Conservation (phyloP, 1,140 invertebrate species). For the Archegozetes longisetosus region DNA sequence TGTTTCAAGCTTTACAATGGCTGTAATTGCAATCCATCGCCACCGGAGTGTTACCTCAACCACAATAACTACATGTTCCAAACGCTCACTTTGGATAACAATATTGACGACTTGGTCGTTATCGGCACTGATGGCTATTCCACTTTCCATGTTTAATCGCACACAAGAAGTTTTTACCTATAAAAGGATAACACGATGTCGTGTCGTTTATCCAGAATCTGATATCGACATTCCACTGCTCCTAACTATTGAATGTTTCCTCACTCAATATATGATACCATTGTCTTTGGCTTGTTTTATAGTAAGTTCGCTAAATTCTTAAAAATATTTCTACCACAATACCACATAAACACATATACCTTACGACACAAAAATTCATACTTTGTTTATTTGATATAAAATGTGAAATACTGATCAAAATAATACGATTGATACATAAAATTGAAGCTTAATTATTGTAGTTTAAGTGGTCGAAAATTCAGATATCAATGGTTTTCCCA, state of each 20-base stretch:
- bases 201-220: constrained; percentile 6
- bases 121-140: constrained; percentile 65
- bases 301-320: neutral
- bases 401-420: neutral
- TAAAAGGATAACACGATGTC: neutral
- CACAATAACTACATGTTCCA: constrained; percentile 16
- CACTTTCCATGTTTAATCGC: constrained; percentile 63
- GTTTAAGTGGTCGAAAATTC: neutral
- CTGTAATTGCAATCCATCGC: constrained; percentile 36
- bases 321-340: neutral
- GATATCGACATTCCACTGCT: neutral
- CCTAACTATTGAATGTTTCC: neutral
- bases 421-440: neutral
- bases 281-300: neutral
- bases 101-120: constrained; percentile 80
- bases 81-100: constrained; percentile 27
- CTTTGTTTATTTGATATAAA: neutral
- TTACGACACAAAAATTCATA: neutral
- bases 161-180: constrained; percentile 1
- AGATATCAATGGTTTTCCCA: too few relatives aligned
- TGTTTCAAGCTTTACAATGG: constrained; percentile 38
- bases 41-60: constrained; percentile 35
- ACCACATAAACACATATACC: neutral
- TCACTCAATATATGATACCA: neutral
- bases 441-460: neutral